Percentiles rank a stretch among this genome's conserved stretches.
Conservation (phyloP, 2,113 vertebrate genomes). For the Echinops telfairi region DNA sequence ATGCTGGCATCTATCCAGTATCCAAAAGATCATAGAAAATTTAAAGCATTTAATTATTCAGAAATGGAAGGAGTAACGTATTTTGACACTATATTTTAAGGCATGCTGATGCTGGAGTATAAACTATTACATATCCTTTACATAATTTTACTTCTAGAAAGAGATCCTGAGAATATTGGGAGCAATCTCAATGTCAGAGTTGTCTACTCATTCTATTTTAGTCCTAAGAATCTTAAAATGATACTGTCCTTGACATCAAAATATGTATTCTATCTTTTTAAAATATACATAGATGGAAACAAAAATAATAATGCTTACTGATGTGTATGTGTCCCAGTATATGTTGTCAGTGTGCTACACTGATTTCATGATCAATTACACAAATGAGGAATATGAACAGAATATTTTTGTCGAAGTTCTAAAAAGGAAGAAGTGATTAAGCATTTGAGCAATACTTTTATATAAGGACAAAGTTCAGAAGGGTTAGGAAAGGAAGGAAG, state of each 20-base stretch:
- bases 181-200: neutral
- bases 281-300: neutral
- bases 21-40: neutral
- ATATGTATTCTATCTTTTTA: neutral
- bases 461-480: too few relatives aligned
- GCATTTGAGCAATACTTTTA: too few relatives aligned
- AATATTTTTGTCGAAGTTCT: neutral
- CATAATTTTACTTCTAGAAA: slow-evolving; percentile 10
- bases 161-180: neutral
- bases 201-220: neutral
- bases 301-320: neutral
- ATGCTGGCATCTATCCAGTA: neutral
- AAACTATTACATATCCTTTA: neutral
- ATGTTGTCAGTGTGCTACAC: neutral
- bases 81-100: too few relatives aligned
- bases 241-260: neutral
- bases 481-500: too few relatives aligned
- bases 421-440: neutral
- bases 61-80: too few relatives aligned
- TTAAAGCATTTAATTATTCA: too few relatives aligned
- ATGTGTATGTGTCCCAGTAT: neutral
- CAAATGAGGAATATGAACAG: neutral
- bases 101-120: neutral
- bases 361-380: neutral
- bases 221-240: neutral